Evolutionary conservation across 2,797 vertebrate genomes (phyloP).

Genomic region (Naso thynnoides): DNA sequence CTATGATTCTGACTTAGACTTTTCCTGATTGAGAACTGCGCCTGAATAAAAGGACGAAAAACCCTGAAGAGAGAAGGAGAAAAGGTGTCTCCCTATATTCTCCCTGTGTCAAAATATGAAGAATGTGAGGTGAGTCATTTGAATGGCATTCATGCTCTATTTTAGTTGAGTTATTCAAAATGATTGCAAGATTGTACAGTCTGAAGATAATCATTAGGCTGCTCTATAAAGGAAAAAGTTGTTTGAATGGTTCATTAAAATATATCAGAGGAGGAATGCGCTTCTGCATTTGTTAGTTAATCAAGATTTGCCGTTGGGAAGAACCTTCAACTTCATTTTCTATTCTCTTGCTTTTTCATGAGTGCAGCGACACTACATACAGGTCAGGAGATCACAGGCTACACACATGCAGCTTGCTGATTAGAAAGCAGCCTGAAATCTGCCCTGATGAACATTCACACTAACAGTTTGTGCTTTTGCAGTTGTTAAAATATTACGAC

Average conservation of each 20-base stretch:
- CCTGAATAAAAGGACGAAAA: slow-evolving; percentile 30
- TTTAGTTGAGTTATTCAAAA: slow-evolving; percentile 60
- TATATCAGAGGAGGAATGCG: slow-evolving; percentile 49
- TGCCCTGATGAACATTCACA: slow-evolving; percentile 39
- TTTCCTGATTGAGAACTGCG: slow-evolving; percentile 50
- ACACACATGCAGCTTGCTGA: slow-evolving; percentile 44
- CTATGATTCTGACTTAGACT: slow-evolving; percentile 58
- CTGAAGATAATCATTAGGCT: slow-evolving; percentile 69
- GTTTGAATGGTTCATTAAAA: slow-evolving; percentile 70
- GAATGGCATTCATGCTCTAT: slow-evolving; percentile 59
- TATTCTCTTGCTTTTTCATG: slow-evolving; percentile 28
- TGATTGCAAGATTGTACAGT: slow-evolving; percentile 60
- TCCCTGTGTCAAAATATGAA: slow-evolving; percentile 53
- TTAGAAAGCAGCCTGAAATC: slow-evolving; percentile 41
- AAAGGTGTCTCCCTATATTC: slow-evolving; percentile 45
- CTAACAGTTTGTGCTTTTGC: slow-evolving; percentile 16
- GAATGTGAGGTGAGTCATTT: slow-evolving; percentile 55
- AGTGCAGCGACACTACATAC: slow-evolving; percentile 29
- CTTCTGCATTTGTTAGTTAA: slow-evolving; percentile 64
- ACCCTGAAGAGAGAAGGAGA: slow-evolving; percentile 46
- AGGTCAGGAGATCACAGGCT: slow-evolving; percentile 51
- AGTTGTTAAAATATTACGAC: slow-evolving; percentile 11
- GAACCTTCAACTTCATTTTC: slow-evolving; percentile 59
- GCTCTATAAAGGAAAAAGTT: slow-evolving; percentile 36
- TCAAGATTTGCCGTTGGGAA: slow-evolving; percentile 51